phyloP scores from a whole-genome alignment of 2,888 invertebrate species.

The Lasioglossum zephyrum region DNA sequence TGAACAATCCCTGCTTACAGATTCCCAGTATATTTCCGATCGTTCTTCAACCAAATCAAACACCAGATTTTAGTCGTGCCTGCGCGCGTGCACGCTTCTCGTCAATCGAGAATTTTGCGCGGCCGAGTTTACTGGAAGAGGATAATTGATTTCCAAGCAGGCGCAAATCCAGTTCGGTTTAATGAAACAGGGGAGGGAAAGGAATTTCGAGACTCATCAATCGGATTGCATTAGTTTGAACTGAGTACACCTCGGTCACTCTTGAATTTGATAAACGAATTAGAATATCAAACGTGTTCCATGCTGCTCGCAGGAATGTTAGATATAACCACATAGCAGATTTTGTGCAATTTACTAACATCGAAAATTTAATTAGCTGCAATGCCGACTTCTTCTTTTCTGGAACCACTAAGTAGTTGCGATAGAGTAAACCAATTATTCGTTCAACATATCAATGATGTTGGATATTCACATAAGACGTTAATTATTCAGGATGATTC shows the following conservation, averaged over 20 bases:
- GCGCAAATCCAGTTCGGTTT: slow-evolving; percentile 3
- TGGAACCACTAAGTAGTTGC: not conserved
- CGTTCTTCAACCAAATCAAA: slow-evolving; percentile 46
- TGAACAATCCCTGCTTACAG: slow-evolving; percentile 14
- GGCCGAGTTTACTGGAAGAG: slow-evolving; percentile 12
- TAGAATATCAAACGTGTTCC: not conserved
- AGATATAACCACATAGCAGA: not conserved
- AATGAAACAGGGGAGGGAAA: slow-evolving; percentile 5
- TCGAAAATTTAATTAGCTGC: not conserved
- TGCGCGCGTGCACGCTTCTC: not conserved
- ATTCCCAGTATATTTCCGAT: slow-evolving; percentile 44
- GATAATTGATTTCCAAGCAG: slow-evolving; percentile 38
- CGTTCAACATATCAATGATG: not conserved
- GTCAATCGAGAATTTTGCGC: slow-evolving; percentile 35
- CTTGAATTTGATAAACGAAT: not conserved
- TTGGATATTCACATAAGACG: not conserved
- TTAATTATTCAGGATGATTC: not conserved
- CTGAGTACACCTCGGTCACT: not conserved
- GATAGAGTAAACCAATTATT: not conserved
- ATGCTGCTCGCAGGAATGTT: too few relatives aligned
- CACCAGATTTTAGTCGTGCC: not conserved
- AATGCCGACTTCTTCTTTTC: not conserved
- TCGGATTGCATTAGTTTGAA: slow-evolving; percentile 5
- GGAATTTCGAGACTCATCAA: slow-evolving; percentile 29
- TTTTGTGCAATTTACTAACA: not conserved